Base-by-base conservation (phyloP, 1,140 invertebrate genomes). In the Idris sp. region DNA sequence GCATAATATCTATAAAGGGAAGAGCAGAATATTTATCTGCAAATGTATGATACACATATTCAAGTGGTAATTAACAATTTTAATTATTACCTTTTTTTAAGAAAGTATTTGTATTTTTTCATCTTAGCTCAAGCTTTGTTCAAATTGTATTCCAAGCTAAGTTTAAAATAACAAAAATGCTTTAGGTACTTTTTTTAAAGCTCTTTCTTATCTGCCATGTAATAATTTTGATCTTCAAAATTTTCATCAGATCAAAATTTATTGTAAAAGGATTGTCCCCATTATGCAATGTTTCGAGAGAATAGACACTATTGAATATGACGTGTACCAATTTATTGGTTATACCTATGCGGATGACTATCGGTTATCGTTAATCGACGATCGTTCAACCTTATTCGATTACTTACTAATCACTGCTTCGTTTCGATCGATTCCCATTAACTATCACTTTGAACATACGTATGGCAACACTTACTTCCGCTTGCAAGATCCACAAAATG, bases 281-380 rank as follows among this genome's bases (percentile, higher is more conserved):
- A 7, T 62, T 71, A 44, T 33, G 30, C 15, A 18, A 38, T 51
- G 56, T 28, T 56, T 67, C 14, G 51, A 53, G 49, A 43, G 54
- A 71, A 56, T 65, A 19, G 28, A 64, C 68, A 74, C 22, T 44
- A 41, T 53, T 65, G 35, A 36, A 51, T 13, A 5, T 44, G 67
- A 59, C 61, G 74, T 78, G 77, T 77, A 78, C 46, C 79, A 81
- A 81, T 81, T 81, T 83, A 83, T 81, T 78, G 74, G 73, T 74
- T 79, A 56, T 77, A 81, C 61, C 74, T 64, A 77, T 67, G 75
- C 64, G 75, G 64, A 79, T 78, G 77, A 74, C 77, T 82, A 80
- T 83, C 79, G 78, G 74, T 83, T 82, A 83, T 83, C 77, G 75
- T 65, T 83, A 83, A 83, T 83, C 80, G 79, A 76, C 77, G 80